Base-by-base conservation (phyloP, 2,797 vertebrate species). In the Numenius phaeopus region DNA sequence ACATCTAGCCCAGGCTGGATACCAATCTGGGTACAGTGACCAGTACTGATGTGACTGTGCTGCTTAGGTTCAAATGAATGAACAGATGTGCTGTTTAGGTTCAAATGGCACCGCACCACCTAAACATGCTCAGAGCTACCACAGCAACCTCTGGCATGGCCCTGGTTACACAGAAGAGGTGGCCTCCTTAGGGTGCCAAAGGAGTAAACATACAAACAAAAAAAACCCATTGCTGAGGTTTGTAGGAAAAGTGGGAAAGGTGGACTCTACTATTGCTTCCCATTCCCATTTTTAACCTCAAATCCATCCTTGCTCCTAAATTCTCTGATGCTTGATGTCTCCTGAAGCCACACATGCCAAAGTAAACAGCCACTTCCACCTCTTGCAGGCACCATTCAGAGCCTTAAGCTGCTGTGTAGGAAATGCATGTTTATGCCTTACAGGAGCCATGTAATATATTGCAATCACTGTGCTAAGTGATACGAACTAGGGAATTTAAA, bases 371-470 rank as follows among this genome's bases (percentile, higher is more conserved):
- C 58, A 8, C 58, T 94, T 76, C 7, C 21, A 54, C 69, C 54
- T 89, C 79, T 87, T 22, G 18, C 0, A 1, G 80, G 70, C 2
- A 75, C 20, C 9, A 4, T 30, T 78, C 71, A 42, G 66, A 78
- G 17, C 42, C 58, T 82, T 64, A 40, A 64, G 52, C 52, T 61
- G 59, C 39, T n/a, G 11, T 18, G 21, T 50, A 42, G 57, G 69
- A 94, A 87, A 83, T 26, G 64, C 59, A 57, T 30, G 75, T 79
- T 94, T 93, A 70, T 88, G 72, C 58, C 72, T 73, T 93, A 72
- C 46, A 84, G 89, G 93, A 89, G 46, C 52, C 20, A 6, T 46
- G 11, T 42, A 81, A 76, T 64, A 34, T 18, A 64, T 85, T 42
- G 32, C 37, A 75, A 57, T 75, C 27, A 34, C 47, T 55, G 40